Conservation (phyloP, 2,888 invertebrate genomes). For the Hemaris fuciformis region DNA sequence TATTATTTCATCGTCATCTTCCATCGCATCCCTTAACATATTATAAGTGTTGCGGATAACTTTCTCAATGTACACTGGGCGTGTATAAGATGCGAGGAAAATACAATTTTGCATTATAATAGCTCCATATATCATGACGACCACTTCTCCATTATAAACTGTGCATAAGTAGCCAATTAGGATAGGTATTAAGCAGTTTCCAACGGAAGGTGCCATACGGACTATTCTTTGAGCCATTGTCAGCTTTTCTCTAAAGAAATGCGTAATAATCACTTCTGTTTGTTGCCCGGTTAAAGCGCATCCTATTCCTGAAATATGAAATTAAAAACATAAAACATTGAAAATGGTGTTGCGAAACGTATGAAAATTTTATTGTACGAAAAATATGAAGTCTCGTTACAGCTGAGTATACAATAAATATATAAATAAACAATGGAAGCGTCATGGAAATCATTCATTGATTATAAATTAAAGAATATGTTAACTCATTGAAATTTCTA, state of each 20-base stretch:
- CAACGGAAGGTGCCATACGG: slow-evolving; percentile 76
- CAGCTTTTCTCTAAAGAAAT: slow-evolving; percentile 82
- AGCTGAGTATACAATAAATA: neutral
- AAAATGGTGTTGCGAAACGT: neutral
- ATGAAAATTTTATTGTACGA: no score
- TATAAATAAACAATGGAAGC: neutral
- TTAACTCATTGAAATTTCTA: no score
- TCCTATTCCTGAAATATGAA: slow-evolving; percentile 74
- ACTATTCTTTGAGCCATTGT: slow-evolving; percentile 74
- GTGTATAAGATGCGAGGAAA: slow-evolving; percentile 74
- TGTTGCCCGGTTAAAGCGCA: slow-evolving; percentile 80
- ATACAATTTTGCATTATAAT: slow-evolving; percentile 81
- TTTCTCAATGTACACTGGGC: slow-evolving; percentile 78
- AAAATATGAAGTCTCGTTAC: no score
- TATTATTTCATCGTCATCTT: slow-evolving; percentile 82
- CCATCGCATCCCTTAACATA: slow-evolving; percentile 67
- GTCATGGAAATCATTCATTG: no score
- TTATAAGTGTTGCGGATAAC: slow-evolving; percentile 73
- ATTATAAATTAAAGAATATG: no score
- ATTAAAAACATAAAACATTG: neutral
- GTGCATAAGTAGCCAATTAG: slow-evolving; percentile 75
- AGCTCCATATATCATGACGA: slow-evolving; percentile 81
- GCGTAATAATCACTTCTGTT: slow-evolving; percentile 80
- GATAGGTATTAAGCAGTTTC: slow-evolving; percentile 77
- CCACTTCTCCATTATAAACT: slow-evolving; percentile 58